Conservation (phyloP, 2,113 vertebrate genomes). For the Carettochelys insculpta region DNA sequence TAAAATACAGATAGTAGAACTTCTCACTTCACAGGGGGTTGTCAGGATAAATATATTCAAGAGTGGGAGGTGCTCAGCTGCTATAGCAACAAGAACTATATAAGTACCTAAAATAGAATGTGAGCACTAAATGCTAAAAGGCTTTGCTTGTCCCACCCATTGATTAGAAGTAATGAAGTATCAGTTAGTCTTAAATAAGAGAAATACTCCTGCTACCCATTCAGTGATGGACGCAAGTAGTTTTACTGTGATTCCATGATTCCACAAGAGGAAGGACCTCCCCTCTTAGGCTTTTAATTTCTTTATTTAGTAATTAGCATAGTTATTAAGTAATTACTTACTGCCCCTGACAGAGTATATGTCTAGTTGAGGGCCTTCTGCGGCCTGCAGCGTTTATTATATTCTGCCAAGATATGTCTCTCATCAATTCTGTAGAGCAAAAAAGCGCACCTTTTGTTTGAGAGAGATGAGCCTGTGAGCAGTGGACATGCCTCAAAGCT, state of each 20-base stretch:
- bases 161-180: not conserved
- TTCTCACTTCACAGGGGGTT: conserved; percentile 56
- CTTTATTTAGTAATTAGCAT: conserved; percentile 22
- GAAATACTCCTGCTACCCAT: not conserved
- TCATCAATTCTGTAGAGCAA: not conserved
- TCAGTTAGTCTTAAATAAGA: not conserved
- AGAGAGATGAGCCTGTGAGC: not conserved
- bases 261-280: conserved; percentile 3
- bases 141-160: not conserved
- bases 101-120: conserved; percentile 59
- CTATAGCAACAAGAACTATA: conserved; percentile 69
- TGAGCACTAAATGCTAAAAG: not conserved
- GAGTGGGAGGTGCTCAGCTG: conserved; percentile 49
- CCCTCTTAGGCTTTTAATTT: conserved; percentile 7
- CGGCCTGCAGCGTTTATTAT: not conserved
- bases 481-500: not conserved
- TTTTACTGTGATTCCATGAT: conserved; percentile 16
- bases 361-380: conserved; percentile 2
- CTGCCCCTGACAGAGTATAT: conserved; percentile 1
- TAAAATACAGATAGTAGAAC: not conserved
- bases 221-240: not conserved
- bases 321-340: conserved; percentile 5
- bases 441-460: not conserved
- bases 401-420: not conserved
- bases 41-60: conserved; percentile 50